Base-by-base conservation (phyloP, 2,113 vertebrate species). In the Gavialis gangeticus region DNA sequence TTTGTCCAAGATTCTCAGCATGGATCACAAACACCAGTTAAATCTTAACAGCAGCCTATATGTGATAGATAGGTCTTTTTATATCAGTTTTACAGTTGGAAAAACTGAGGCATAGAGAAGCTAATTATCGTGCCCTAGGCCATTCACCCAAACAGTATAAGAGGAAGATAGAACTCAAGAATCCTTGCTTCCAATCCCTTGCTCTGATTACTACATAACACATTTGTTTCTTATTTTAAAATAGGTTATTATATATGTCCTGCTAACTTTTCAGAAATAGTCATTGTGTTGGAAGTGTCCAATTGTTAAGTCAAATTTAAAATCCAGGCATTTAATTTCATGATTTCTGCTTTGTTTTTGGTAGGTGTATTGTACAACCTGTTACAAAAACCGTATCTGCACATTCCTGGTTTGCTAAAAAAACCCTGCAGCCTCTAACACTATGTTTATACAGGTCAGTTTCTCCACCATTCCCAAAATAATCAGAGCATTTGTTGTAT, bases 211-310 rank as follows among this genome's bases (percentile, higher is more conserved):
- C 14, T 75, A 59, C 6, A 5, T n/a, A 57, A 28, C 21, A 10
- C 37, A 63, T 58, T 18, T 9, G n/a, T 22, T 25, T 62, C 5
- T 2, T 64, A 19, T 28, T 22, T 18, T 56, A 64, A 27, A 28
- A 27, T n/a, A 30, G 30, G 0, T 0, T 66, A 15, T 69, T 18
- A n/a, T 3, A 46, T 46, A 2, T 55, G 34, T 30, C 10, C 11
- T 56, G 19, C 71, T 78, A 12, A 34, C 17, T 12, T 46, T 87
- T 56, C 58, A 15, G 58, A 54, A 12, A 37, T 27, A 3, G 76
- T 64, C 46, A 28, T 71, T 55, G 5, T 18, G 54, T 79, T 18
- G 64, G 37, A 78, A 78, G 54, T 17, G 75, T 75, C 21, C 60
- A 4, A 2, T 30, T 67, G 17, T 82, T 82, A 82, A 24, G 87